Evolutionary conservation across 2,113 vertebrate species (phyloP), one percentile per base, ranked within the genome.

Genomic region (Odobenus rosmarus): DNA sequence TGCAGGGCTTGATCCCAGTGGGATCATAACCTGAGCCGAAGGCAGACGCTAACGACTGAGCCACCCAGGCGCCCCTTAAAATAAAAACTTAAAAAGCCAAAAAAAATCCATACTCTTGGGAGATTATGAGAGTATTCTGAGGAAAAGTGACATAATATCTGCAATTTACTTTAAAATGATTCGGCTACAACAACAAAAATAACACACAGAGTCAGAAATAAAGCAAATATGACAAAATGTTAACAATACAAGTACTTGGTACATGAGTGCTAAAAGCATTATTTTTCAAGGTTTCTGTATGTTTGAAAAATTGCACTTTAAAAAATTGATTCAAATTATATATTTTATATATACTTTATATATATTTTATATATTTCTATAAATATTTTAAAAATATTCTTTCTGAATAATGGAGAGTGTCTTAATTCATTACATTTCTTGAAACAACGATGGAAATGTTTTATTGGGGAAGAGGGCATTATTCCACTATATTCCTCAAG

Each of bases 81-180:
- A 49, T 77, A 77, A 31, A 77, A 31, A 49, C 42, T 10, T 49
- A 9, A 76, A 71, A 31, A 31, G 14, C 36, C 15, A 36, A 28
- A 71, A 79, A 46, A 79, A 26, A 89, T 46, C 19, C 13, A 55
- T 83, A 84, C 71, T 71, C 15, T 69, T 72, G 23, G 28, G 24
- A 77, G 42, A 93, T 77, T 79, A 83, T 51, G n/a, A 59, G 2
- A 64, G 15, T 86, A 95, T 81, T 93, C n/a, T 82, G 39, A 87
- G 28, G 49, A 87, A 23, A 87, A 87, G 36, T 83, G 18, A 94
- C 14, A 74, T 51, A 83, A 19, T 26, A 82, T 12, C 26, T 69
- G 6, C 33, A 94, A 26, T 94, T 91, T 71, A 83, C 28, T 74
- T 77, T 79, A 91, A 95, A 46, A 93, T 62, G 39, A 55, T 57